Base-by-base conservation (phyloP, 2,888 invertebrate genomes). In the Sussaba pulchella region DNA sequence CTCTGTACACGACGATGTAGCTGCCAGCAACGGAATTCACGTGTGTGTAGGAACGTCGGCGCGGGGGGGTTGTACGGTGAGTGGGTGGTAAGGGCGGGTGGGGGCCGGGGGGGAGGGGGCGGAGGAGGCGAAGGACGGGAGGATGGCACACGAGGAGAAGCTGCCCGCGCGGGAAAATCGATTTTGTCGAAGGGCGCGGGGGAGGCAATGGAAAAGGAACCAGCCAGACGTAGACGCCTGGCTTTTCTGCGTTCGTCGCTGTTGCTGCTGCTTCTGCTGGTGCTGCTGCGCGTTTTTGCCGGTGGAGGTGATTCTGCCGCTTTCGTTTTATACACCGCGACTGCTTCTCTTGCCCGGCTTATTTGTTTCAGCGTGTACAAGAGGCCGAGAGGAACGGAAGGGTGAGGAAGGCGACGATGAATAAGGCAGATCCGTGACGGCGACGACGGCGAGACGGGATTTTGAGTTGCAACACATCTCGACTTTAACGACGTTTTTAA, bases 351-450 rank as follows among this genome's bases (percentile, higher is more conserved):
- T 72, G 70, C 59, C 50, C 78, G 67, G 75, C 63, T 79, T 69
- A 83, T 81, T 81, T 81, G 78, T 71, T 81, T 76, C 79, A 54
- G 63, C 54, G 77, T 80, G 79, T 83, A 83, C 77, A 80, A 69
- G n/a, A n/a, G 45, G 52, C 26, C 36, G 17, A 59, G 69, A 10
- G 39, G 47, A 14, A 36, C 4, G 6, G 31, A 31, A 26, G 54
- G 61, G 66, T 47, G 36, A 61, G 41, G 52, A 47, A 10, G 57
- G 12, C 45, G 24, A n/a, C 21, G 75, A 43, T 66, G 54, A 39
- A 19, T 52, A 66, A 47, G 57, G 17, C 47, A 57, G 79, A 63
- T 61, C 57, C 71, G 69, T 63, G 76, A 76, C 80, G 67, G 54
- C 72, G 81, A 81, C 72, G 81, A 77, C 73, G 76, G 61, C 47